These are phyloP conservation scores for Emydocephalus ijimae DNA, from an alignment of 2,113 vertebrate genomes.

Conservation along the genomic window DNA sequence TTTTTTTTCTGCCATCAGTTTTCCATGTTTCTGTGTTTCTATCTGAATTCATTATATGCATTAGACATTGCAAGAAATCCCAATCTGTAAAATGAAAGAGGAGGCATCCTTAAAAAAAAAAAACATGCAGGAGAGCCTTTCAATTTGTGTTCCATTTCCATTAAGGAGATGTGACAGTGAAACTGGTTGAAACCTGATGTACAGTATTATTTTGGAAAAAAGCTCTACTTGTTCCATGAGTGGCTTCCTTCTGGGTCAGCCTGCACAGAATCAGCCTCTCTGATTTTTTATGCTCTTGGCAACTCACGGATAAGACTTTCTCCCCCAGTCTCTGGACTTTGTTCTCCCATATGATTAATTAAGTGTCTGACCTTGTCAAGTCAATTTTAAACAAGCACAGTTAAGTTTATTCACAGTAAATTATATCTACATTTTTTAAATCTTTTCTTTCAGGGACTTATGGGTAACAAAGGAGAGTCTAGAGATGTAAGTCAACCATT, in stretches of 20 bases:
- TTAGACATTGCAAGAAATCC: not conserved
- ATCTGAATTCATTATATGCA: not conserved
- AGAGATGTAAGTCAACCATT: conserved; percentile 68
- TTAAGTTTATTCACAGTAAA: not conserved
- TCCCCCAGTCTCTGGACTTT: not conserved
- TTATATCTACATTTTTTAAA: conserved; percentile 14
- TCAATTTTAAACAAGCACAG: not conserved
- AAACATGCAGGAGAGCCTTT: not conserved
- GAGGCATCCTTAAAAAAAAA: not conserved
- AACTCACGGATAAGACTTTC: not conserved
- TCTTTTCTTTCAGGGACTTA: conserved; percentile 77
- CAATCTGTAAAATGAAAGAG: not conserved
- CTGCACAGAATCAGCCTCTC: not conserved
- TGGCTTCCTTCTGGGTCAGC: not conserved
- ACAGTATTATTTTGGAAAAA: not conserved
- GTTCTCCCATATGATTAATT: not conserved
- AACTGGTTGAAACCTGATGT: not conserved
- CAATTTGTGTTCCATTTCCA: not conserved
- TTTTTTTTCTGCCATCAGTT: not conserved
- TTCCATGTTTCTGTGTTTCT: not conserved
- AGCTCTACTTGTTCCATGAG: not conserved
- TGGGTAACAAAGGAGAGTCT: conserved; percentile 80
- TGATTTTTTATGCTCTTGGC: not conserved
- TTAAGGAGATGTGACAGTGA: not conserved
- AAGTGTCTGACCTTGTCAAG: not conserved